phyloP scores from a whole-genome alignment of 2,888 invertebrate genomes.

The Leptinotarsa peninsularis region DNA sequence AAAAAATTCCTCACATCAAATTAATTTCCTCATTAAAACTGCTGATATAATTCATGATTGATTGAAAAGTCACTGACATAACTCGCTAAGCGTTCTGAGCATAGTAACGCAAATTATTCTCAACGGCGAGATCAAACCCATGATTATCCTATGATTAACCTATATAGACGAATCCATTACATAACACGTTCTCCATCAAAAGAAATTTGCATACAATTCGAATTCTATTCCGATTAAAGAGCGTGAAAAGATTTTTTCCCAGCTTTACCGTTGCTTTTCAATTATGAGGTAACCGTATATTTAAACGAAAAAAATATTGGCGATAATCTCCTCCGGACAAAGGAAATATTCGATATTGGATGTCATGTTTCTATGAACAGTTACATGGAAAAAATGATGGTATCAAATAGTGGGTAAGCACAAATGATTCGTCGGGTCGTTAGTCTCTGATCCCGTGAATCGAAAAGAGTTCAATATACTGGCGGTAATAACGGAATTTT shows the following conservation, averaged over 20 bases:
- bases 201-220: constrained; percentile 28
- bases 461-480: constrained; percentile 18
- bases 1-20: background rate
- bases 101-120: constrained; percentile 6
- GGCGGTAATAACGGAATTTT: background rate
- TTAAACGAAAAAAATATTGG: constrained; percentile 15
- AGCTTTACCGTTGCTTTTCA: constrained; percentile 24
- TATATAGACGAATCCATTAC: constrained; percentile 12
- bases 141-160: constrained; percentile 18
- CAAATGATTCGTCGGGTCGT: constrained; percentile 11
- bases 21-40: background rate
- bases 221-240: constrained; percentile 18
- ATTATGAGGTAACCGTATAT: constrained; percentile 23
- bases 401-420: constrained; percentile 5
- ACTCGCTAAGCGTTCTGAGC: background rate
- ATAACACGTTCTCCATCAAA: constrained; percentile 7
- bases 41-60: background rate
- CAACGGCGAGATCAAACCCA: constrained; percentile 5
- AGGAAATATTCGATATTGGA: constrained; percentile 11
- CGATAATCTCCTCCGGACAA: constrained; percentile 11
- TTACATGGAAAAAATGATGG: constrained; percentile 8
- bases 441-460: constrained; percentile 17
- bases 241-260: constrained; percentile 14
- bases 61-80: background rate
- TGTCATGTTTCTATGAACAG: constrained; percentile 12